Conservation (phyloP, 2,888 invertebrate genomes). For the Leptinotarsa tumamoca region DNA sequence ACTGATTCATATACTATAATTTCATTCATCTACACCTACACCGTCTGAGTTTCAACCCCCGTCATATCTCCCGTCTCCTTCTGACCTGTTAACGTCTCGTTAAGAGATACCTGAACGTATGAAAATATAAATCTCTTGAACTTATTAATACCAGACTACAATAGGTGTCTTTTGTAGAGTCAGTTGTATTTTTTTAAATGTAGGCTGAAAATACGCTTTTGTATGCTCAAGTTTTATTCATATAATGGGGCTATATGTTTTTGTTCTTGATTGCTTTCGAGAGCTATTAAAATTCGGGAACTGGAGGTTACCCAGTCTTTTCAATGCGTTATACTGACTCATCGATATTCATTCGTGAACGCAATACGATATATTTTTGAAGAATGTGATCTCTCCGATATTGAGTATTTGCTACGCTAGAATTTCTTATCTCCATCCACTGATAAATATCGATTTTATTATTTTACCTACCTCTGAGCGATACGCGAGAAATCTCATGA, state of each 20-base stretch:
- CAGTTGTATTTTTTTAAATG: conserved; percentile 56
- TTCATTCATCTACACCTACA: conserved; percentile 52
- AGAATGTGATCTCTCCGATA: neutral
- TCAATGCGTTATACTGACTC: neutral
- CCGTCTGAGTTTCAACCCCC: conserved; percentile 50
- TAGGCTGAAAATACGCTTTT: conserved; percentile 47
- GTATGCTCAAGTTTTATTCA: conserved; percentile 42
- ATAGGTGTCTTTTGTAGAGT: conserved; percentile 58
- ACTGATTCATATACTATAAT: conserved; percentile 50
- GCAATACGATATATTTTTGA: neutral
- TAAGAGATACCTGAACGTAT: conserved; percentile 34
- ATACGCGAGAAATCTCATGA: conserved; percentile 31
- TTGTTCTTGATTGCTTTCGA: conserved; percentile 37
- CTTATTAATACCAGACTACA: conserved; percentile 60
- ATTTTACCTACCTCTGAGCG: conserved; percentile 29
- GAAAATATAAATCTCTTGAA: conserved; percentile 51
- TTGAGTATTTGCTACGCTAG: neutral
- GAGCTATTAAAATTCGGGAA: conserved; percentile 41
- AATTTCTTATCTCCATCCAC: neutral
- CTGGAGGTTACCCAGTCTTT: conserved; percentile 3
- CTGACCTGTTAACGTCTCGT: conserved; percentile 27
- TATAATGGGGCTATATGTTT: conserved; percentile 41
- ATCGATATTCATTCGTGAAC: neutral
- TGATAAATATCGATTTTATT: conserved; percentile 16
- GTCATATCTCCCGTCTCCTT: conserved; percentile 41